Conservation (phyloP, 2,113 vertebrate genomes). For the mouse (Mus musculus) region GRCm39 chr11:4147501-4148000, state of each 20-base stretch:
- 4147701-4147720: constrained; percentile 8
- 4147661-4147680: background rate
- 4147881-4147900: constrained; percentile 70
- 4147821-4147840: constrained; percentile 46
- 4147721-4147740: background rate
- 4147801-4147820: background rate
- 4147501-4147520: constrained; percentile 35
- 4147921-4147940: constrained; percentile 79
- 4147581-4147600: background rate
- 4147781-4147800: background rate
- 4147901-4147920: constrained; percentile 73
- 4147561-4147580: background rate
- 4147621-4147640: background rate
- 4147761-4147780: constrained; percentile 6
- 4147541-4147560: constrained; percentile 26
- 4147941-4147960: constrained; percentile 70
- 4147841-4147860: constrained; percentile 48
- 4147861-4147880: constrained; percentile 67
- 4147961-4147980: constrained; percentile 73
- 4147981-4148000: constrained; percentile 64
- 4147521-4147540: constrained; percentile 33
- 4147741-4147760: background rate
- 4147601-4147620: background rate
- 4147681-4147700: background rate
- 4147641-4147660: background rate